A percentile compares a stretch with the other conserved stretches of the same genome.
Conservation (phyloP, 2,888 invertebrate species). For the Caenorhabditis sulstoni region DNA sequence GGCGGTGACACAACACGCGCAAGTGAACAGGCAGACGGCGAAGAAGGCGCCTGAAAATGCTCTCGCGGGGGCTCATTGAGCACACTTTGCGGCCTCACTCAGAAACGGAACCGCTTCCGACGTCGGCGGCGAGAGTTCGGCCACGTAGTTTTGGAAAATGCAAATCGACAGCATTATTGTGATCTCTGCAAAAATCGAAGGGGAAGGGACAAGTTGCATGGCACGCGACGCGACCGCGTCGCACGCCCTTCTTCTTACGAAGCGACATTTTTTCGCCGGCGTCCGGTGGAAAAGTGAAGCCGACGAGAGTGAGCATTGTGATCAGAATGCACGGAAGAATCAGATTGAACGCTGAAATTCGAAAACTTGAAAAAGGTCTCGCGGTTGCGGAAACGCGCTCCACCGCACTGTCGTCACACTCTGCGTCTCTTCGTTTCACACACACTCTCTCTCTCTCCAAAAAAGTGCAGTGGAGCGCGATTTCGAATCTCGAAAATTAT, state of each 20-base stretch:
- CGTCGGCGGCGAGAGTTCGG: conserved; percentile 74
- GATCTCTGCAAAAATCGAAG: conserved; percentile 69
- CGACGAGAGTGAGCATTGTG: conserved; percentile 83
- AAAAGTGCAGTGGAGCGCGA: no score
- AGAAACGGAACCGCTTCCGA: conserved; percentile 73
- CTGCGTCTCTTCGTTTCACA: no score
- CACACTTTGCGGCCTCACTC: conserved; percentile 38
- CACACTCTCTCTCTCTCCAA: no score
- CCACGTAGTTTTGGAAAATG: conserved; percentile 75
- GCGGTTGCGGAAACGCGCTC: no score
- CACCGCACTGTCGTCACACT: no score
- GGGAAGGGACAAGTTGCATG: no score
- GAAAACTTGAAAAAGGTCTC: no score
- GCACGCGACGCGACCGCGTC: no score
- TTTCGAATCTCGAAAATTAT: no score
- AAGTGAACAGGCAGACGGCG: conserved; percentile 72
- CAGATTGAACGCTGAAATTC: conserved; percentile 89
- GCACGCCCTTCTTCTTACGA: no score
- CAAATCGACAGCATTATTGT: conserved; percentile 76
- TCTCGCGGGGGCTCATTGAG: no score
- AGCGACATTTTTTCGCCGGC: conserved; percentile 76
- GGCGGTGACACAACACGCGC: conserved; percentile 70
- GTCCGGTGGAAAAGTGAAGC: conserved; percentile 74
- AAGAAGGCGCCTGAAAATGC: conserved; percentile 70
- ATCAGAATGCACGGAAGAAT: conserved; percentile 88